Evolutionary conservation across 2,113 vertebrate genomes (phyloP).

Genomic region (Anser brachyrhynchus): DNA sequence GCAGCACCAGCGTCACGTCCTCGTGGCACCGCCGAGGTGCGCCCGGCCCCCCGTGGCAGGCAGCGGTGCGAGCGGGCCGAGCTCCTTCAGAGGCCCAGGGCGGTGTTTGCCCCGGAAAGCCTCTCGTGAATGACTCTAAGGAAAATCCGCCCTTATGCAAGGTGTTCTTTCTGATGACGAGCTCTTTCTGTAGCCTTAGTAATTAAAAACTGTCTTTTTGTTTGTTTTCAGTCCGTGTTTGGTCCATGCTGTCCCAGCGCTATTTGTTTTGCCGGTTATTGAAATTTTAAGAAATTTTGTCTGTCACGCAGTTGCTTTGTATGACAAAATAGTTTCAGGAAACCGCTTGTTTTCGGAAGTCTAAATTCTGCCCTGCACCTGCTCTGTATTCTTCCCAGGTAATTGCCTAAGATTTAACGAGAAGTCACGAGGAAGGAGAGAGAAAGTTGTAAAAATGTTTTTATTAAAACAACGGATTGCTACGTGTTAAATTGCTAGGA

Average conservation of each 20-base stretch:
- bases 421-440: background rate
- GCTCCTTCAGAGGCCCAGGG: too few species aligned
- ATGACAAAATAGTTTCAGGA: background rate
- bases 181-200: background rate
- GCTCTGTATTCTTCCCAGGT: background rate
- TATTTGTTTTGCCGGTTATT: background rate
- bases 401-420: background rate
- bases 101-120: background rate
- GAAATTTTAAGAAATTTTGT: background rate
- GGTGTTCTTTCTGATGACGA: background rate
- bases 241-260: fast-evolving
- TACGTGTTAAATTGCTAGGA: fast-evolving
- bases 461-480: background rate
- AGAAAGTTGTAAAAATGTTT: background rate
- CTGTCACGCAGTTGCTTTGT: background rate
- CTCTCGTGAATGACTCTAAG: fast-evolving
- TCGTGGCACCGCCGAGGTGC: too few species aligned
- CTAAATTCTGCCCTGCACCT: background rate
- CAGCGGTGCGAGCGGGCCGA: too few species aligned
- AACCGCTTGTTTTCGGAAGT: background rate
- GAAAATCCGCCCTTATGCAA: fast-evolving
- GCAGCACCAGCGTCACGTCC: fast-evolving
- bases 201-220: background rate
- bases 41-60: too few species aligned
- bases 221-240: background rate